Base-by-base conservation (phyloP, 1,140 invertebrate species). In the Eumeta japonica region DNA sequence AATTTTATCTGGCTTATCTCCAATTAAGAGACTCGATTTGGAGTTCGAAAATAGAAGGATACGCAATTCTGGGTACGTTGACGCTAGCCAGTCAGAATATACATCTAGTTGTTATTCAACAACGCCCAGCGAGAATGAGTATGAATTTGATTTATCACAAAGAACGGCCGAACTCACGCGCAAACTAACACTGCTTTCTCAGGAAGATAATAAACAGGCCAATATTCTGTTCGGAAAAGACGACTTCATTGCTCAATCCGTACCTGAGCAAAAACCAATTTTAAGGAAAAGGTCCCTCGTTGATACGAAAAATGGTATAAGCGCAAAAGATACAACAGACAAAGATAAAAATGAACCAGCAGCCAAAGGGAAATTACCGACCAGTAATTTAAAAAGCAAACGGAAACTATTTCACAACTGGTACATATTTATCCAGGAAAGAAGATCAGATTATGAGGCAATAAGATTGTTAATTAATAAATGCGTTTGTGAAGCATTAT, bases 401-500 rank as follows among this genome's bases (percentile, higher is more conserved):
- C 66, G 59, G 55, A 58, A 61, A 53, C 38, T 68, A 10, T 52
- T 74, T 28, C 75, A 81, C 32, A 75, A 79, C 49, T 86, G 81
- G 79, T 62, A 66, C 40, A 52, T 73, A 16, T 81, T 83, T 51
- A 80, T 79, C 49, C 35, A 58, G 27, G 83, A 88, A 34, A 77
- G 84, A 45, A 73, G 75, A 0, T 41, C 58, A 1, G 79, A 86
- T 39, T 79, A 79, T 29, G 39, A 53, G 1, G 76, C 72, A 41
- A 73, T 88, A 3, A 62, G 66, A 28, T 52, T 55, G n/a, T 43
- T 84, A n/a, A 59, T 82, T 3, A 88, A 87, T 50, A 75, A 77
- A 36, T 90, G 88, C 60, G 55, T 88, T 19, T 77, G 77, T 29
- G 80, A 86, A 46, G 50, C 86, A 2, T 56, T 89, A 3, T 43